Evolutionary conservation across 2,113 vertebrate species (phyloP).

Genomic region (Vidua chalybeata): DNA sequence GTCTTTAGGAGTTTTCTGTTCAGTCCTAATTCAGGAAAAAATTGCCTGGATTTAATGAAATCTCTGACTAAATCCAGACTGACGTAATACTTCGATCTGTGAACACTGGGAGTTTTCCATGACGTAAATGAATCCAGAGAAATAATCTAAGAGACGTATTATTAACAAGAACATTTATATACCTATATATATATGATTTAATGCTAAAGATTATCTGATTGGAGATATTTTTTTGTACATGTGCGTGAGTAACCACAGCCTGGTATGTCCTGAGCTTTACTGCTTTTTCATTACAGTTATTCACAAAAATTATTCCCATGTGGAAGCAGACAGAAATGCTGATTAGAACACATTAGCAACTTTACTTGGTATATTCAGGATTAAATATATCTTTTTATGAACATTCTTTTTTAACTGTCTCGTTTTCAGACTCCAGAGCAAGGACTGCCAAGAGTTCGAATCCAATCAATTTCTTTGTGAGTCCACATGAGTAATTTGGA

Average conservation of each 20-base stretch:
- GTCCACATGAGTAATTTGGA: background rate
- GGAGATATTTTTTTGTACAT: background rate
- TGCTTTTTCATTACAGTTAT: background rate
- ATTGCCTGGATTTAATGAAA: background rate
- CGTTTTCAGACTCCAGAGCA: background rate
- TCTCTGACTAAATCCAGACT: conserved; percentile 1
- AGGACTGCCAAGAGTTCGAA: background rate
- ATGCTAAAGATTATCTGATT: background rate
- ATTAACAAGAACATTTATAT: background rate
- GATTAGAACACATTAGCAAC: background rate
- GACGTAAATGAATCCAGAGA: background rate
- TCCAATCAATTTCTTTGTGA: background rate
- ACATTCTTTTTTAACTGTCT: background rate
- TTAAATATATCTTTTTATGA: background rate
- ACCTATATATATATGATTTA: background rate
- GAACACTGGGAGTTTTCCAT: background rate
- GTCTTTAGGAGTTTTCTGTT: background rate
- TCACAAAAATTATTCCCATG: background rate
- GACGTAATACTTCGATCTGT: background rate
- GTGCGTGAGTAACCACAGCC: background rate
- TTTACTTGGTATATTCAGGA: background rate
- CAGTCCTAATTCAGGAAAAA: background rate
- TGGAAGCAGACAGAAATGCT: background rate
- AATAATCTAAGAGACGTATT: background rate
- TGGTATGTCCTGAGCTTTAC: background rate